Evolutionary conservation across 2,797 vertebrate species (phyloP).

Genomic region (Onychomys leucogaster): DNA sequence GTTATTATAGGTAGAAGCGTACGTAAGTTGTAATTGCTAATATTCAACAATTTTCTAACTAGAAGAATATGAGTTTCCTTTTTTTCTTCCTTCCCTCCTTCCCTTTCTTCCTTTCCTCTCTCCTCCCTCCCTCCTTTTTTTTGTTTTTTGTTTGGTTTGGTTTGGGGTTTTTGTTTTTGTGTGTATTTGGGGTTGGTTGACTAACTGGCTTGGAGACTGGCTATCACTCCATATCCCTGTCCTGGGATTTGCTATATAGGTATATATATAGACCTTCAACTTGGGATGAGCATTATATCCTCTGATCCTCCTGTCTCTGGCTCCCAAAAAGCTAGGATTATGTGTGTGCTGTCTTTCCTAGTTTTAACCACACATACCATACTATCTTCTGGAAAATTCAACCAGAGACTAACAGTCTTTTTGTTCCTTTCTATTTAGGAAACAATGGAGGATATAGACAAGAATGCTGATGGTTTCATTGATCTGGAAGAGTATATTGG

Average conservation of each 20-base stretch:
- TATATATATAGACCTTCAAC: background rate
- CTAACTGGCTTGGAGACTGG: background rate
- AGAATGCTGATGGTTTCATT: constrained; percentile 95
- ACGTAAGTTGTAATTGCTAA: constrained; percentile 36
- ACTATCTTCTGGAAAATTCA: background rate
- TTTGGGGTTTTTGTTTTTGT: background rate
- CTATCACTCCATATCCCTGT: background rate
- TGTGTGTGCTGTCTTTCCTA: background rate
- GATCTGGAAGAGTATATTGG: constrained; percentile 96
- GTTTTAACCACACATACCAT: background rate
- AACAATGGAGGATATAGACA: constrained; percentile 97
- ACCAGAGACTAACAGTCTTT: background rate
- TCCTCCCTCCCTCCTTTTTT: background rate
- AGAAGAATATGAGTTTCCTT: background rate
- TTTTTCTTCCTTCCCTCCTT: background rate
- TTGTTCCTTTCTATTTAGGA: constrained; percentile 88
- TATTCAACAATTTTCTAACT: constrained; percentile 1
- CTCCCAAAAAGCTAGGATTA: background rate
- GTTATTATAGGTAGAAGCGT: background rate
- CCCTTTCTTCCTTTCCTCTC: background rate
- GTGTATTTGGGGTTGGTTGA: background rate
- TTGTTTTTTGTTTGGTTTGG: background rate
- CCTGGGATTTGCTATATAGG: background rate
- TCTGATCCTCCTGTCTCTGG: background rate
- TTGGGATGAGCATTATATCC: background rate